phyloP scores from a whole-genome alignment of 2,888 invertebrate genomes.

The Drosophila nr. perissopoda region DNA sequence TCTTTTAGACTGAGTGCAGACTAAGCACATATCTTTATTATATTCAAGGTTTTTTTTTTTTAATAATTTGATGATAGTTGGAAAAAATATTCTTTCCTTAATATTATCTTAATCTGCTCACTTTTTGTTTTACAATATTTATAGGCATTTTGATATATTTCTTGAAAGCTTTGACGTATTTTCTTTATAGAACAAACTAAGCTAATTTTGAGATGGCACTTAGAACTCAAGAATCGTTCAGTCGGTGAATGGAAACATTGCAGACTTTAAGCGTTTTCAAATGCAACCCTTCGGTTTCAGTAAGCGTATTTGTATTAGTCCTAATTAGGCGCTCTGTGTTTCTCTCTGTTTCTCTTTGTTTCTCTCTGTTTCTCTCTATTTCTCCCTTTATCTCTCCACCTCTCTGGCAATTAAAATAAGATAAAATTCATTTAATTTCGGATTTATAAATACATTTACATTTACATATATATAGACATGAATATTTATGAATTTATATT shows the following conservation, averaged over 20 bases:
- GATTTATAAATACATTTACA: conserved; percentile 17
- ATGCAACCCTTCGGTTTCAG: conserved; percentile 24
- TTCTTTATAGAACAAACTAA: neutral
- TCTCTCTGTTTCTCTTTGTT: neutral
- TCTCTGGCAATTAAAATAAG: conserved; percentile 50
- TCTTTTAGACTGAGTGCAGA: neutral
- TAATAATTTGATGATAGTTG: neutral
- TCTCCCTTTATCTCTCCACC: neutral
- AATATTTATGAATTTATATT: conserved; percentile 10
- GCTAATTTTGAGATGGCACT: neutral
- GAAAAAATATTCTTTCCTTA: neutral
- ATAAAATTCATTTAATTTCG: conserved; percentile 39
- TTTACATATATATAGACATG: neutral
- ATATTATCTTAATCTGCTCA: neutral
- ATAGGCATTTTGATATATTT: neutral
- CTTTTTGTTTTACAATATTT: neutral
- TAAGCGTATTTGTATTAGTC: conserved; percentile 16
- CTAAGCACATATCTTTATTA: neutral
- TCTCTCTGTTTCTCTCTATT: neutral
- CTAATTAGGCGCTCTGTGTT: conserved; percentile 40
- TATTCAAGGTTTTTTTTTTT: neutral
- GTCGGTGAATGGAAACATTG: neutral
- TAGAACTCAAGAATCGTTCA: neutral
- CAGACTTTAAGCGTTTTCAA: neutral
- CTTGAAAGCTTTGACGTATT: neutral